A percentile compares a stretch with the other conserved stretches of the same genome.
phyloP scores from a whole-genome alignment of 2,888 invertebrate genomes.

The Cephus pulcher region DNA sequence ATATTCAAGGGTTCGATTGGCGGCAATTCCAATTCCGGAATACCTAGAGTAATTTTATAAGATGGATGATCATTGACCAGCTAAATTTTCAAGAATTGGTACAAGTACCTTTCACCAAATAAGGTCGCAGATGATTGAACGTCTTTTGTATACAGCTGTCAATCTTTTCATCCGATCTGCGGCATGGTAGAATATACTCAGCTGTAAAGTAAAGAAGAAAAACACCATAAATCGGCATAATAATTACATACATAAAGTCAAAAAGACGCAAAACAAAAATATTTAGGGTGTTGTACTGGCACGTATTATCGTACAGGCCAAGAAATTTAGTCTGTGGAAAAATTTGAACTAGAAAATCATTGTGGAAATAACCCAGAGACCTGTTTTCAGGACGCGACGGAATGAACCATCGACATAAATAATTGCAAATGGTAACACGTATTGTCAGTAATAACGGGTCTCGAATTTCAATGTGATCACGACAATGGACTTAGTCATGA shows the following conservation, averaged over 20 bases:
- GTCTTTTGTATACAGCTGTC: slow-evolving; percentile 77
- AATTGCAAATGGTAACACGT: not conserved
- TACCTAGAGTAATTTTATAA: slow-evolving; percentile 65
- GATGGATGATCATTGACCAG: not conserved
- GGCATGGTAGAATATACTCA: slow-evolving; percentile 79
- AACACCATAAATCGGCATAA: slow-evolving; percentile 4
- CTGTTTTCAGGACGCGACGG: not conserved
- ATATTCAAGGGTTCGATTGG: slow-evolving; percentile 81
- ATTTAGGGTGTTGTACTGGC: not conserved
- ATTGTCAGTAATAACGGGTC: not conserved
- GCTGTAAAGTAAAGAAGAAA: slow-evolving; percentile 66
- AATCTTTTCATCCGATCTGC: slow-evolving; percentile 73
- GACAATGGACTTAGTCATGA: not conserved
- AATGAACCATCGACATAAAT: not conserved
- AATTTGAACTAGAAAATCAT: not conserved
- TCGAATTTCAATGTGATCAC: not conserved
- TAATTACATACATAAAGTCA: not conserved
- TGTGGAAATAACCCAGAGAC: not conserved
- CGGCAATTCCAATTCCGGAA: slow-evolving; percentile 79
- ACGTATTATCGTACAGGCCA: not conserved
- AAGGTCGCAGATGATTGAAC: slow-evolving; percentile 80
- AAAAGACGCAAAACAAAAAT: not conserved
- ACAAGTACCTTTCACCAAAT: slow-evolving; percentile 70
- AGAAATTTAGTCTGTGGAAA: not conserved
- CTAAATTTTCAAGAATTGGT: slow-evolving; percentile 25